A percentile compares a stretch with the other conserved stretches of the same genome.
Conservation (phyloP, 2,888 invertebrate genomes). For the Platynereis dumerilii region DNA sequence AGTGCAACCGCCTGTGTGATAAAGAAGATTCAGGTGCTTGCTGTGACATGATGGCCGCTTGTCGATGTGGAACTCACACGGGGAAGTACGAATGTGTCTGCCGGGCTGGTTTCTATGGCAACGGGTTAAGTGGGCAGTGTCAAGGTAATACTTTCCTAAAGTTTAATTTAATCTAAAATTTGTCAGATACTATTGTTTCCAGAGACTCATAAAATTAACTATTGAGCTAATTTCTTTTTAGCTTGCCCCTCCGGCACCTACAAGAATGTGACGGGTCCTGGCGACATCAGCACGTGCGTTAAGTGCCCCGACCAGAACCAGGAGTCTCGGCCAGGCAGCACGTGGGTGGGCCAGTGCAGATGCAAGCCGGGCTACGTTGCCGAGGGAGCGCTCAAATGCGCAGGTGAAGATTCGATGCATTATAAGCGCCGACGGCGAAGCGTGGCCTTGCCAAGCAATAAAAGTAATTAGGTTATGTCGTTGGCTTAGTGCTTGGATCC, state of each 20-base stretch:
- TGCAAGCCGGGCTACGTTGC: constrained; percentile 71
- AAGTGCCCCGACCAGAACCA: constrained; percentile 74
- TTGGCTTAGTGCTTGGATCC: too few species aligned
- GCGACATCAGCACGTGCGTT: constrained; percentile 66
- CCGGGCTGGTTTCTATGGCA: constrained; percentile 72
- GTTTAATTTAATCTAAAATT: background rate
- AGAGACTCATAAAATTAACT: background rate
- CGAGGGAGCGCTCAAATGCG: constrained; percentile 66
- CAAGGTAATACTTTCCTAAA: background rate
- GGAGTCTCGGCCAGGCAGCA: constrained; percentile 68
- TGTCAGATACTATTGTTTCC: background rate
- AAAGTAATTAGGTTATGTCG: constrained; percentile 14
- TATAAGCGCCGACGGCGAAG: constrained; percentile 20
- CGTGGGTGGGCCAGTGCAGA: constrained; percentile 68
- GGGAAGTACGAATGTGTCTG: constrained; percentile 76
- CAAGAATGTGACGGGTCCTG: constrained; percentile 64
- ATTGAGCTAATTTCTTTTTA: constrained; percentile 44
- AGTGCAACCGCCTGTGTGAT: constrained; percentile 70
- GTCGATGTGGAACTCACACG: constrained; percentile 73
- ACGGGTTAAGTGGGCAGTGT: constrained; percentile 66
- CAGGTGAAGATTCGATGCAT: constrained; percentile 64
- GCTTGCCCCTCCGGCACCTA: constrained; percentile 74
- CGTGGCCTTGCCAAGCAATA: constrained; percentile 17
- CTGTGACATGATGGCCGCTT: constrained; percentile 71
- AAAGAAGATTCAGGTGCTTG: constrained; percentile 64